A percentile compares a stretch with the other conserved stretches of the same genome.
phyloP scores from a whole-genome alignment of 1,140 invertebrate species.

The Orius laevigatus region DNA sequence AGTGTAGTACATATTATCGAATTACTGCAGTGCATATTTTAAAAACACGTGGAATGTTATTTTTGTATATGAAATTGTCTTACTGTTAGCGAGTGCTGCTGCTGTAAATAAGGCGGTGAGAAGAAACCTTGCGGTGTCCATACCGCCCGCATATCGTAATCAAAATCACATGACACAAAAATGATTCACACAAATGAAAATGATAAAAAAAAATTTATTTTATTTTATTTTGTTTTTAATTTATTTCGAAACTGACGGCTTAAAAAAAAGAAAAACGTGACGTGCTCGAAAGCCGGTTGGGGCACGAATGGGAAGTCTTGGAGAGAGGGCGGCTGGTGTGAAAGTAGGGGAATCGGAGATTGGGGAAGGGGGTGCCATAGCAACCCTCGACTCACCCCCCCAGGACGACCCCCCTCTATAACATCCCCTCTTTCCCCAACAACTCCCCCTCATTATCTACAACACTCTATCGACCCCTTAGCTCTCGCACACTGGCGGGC shows the following conservation, averaged over 20 bases:
- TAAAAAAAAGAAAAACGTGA: neutral
- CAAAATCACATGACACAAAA: slow-evolving; percentile 9
- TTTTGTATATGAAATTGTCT: neutral
- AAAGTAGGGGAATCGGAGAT: neutral
- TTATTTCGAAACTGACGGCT: neutral
- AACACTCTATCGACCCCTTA: slow-evolving; percentile 12
- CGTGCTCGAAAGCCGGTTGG: neutral
- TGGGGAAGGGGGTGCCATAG: slow-evolving; percentile 4
- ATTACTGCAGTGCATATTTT: too few relatives aligned
- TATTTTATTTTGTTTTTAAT: too few relatives aligned
- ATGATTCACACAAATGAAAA: neutral
- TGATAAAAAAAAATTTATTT: neutral
- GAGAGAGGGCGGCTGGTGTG: too few relatives aligned
- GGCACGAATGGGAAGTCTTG: slow-evolving; percentile 1
- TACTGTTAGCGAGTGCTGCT: slow-evolving; percentile 8
- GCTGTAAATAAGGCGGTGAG: slow-evolving; percentile 9
- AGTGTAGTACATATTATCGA: too few relatives aligned
- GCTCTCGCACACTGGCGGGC: neutral
- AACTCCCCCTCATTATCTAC: slow-evolving; percentile 11
- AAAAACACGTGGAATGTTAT: too few relatives aligned
- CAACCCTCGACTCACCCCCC: slow-evolving; percentile 3
- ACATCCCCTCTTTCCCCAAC: neutral
- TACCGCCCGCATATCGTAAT: slow-evolving; percentile 6
- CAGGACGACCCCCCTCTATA: neutral
- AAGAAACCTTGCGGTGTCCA: slow-evolving; percentile 10